phyloP scores from a whole-genome alignment of 1,140 invertebrate genomes.

The Heterodera schachtii region DNA sequence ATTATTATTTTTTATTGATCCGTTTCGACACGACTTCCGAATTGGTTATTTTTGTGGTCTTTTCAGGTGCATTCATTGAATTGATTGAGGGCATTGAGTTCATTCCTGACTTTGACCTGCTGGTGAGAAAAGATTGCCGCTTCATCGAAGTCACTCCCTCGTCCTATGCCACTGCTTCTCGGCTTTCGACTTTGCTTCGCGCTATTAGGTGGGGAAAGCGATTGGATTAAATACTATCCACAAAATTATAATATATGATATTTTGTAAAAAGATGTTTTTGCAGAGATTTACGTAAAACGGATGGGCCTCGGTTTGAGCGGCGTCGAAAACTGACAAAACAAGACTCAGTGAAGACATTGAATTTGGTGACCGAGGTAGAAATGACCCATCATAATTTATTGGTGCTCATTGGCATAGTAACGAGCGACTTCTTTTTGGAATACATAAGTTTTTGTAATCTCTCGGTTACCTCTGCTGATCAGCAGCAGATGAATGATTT shows the following conservation, averaged over 20 bases:
- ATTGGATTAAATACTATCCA: too few species aligned
- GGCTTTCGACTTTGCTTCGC: constrained; percentile 29
- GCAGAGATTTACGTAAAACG: background rate
- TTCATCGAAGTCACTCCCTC: constrained; percentile 54
- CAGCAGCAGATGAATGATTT: background rate
- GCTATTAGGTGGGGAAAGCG: constrained; percentile 27
- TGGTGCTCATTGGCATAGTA: too few species aligned
- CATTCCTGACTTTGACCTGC: constrained; percentile 54
- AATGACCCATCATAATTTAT: too few species aligned
- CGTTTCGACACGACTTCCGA: too few species aligned
- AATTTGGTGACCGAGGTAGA: background rate
- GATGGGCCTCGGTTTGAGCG: background rate
- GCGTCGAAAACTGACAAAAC: constrained; percentile 1
- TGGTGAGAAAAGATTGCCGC: constrained; percentile 46
- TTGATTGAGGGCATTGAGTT: constrained; percentile 43
- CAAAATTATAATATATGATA: too few species aligned
- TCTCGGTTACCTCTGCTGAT: background rate
- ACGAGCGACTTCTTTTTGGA: too few species aligned
- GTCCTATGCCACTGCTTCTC: constrained; percentile 39
- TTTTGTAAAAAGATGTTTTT: background rate
- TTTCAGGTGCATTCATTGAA: constrained; percentile 31
- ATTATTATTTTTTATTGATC: constrained; percentile 1
- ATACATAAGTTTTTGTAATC: too few species aligned
- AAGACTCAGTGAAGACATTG: background rate
- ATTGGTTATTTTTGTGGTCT: too few species aligned